A percentile compares a stretch with the other conserved stretches of the same genome.
Evolutionary conservation across 2,797 vertebrate genomes (phyloP).

Genomic region (Trachops cirrhosus): DNA sequence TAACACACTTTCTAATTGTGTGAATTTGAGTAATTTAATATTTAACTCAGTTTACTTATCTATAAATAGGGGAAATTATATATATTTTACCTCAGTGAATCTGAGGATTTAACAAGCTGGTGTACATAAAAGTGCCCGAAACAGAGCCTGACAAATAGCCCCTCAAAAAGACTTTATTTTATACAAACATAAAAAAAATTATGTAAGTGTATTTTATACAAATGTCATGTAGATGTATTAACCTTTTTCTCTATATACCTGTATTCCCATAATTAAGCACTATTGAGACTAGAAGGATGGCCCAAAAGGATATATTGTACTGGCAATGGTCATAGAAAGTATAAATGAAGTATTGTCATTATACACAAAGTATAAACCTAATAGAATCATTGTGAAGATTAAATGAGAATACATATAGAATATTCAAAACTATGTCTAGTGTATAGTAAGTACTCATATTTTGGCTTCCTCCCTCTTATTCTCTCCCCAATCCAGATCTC

Average conservation of each 20-base stretch:
- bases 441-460: background rate
- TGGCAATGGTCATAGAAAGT: background rate
- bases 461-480: background rate
- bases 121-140: background rate
- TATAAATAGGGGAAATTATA: background rate
- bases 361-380: background rate
- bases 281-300: background rate
- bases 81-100: background rate
- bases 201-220: conserved; percentile 29
- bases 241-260: background rate
- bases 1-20: background rate
- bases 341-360: background rate
- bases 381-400: background rate
- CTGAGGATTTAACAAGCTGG: conserved; percentile 1
- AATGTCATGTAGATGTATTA: background rate
- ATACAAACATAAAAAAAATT: background rate
- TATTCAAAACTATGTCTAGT: background rate
- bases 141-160: background rate
- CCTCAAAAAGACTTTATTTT: background rate
- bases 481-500: background rate
- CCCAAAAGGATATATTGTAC: background rate
- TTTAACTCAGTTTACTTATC: conserved; percentile 37
- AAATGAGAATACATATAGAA: conserved; percentile 26
- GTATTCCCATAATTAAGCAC: background rate
- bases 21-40: conserved; percentile 28